These are phyloP conservation scores for Crotalus tigris DNA, from an alignment of 2,113 vertebrate genomes.

Conservation along the genomic window DNA sequence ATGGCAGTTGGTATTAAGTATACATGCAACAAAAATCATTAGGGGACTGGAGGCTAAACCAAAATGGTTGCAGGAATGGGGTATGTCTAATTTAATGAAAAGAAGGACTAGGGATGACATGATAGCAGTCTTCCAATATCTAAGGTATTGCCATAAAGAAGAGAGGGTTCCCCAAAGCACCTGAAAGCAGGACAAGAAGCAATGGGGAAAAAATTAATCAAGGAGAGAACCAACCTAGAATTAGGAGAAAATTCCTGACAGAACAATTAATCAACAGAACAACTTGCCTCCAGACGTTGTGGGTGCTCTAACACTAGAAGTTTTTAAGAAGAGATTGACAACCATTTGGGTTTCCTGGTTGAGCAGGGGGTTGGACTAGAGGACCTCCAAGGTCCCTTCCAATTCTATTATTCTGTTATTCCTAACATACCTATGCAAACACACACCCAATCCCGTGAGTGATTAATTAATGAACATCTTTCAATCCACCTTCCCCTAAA, in stretches of 20 bases:
- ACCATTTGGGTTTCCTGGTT: neutral
- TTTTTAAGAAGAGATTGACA: neutral
- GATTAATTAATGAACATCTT: neutral
- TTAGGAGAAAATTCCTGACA: neutral
- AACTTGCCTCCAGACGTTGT: neutral
- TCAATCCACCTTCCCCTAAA: neutral
- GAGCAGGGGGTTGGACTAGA: neutral
- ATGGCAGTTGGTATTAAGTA: neutral
- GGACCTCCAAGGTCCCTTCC: neutral
- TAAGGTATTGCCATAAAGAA: neutral
- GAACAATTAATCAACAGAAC: neutral
- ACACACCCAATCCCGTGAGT: neutral
- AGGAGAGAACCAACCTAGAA: neutral
- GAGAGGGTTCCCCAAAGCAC: neutral
- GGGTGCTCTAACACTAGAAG: neutral
- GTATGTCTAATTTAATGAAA: neutral
- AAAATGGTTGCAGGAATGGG: neutral
- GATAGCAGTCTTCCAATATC: neutral
- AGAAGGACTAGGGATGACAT: neutral
- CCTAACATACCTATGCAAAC: neutral
- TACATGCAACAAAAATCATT: neutral
- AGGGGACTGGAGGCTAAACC: neutral
- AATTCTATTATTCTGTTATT: neutral
- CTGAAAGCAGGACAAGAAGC: neutral
- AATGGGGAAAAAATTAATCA: neutral